These are phyloP conservation scores for Chloroceryle amazona DNA, from an alignment of 2,797 vertebrate genomes.

Conservation along the genomic window DNA sequence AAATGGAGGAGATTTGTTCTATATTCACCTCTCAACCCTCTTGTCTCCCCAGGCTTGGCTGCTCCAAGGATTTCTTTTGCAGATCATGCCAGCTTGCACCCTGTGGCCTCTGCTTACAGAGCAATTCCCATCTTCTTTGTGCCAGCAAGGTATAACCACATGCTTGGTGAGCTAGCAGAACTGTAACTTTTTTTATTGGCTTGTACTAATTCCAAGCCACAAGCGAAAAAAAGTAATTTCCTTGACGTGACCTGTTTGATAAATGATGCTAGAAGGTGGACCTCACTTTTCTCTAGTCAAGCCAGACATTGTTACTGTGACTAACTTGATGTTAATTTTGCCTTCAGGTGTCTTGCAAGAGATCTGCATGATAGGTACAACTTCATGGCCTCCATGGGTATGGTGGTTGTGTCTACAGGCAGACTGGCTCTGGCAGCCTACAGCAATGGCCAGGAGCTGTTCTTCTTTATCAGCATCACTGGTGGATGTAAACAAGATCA, in stretches of 20 bases:
- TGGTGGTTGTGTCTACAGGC: background rate
- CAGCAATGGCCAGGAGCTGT: background rate
- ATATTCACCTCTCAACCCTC: background rate
- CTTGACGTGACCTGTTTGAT: background rate
- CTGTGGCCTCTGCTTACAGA: background rate
- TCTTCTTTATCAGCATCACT: background rate
- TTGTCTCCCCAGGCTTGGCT: background rate
- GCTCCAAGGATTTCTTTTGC: background rate
- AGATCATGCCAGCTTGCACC: background rate
- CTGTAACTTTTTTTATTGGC: background rate
- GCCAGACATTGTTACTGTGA: background rate
- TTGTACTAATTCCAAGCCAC: slow-evolving; percentile 45
- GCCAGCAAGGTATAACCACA: slow-evolving; percentile 11
- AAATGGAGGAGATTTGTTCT: background rate
- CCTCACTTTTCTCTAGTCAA: background rate
- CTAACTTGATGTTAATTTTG: background rate
- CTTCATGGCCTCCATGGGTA: background rate
- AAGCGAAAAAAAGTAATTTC: slow-evolving; percentile 14
- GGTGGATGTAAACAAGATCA: background rate
- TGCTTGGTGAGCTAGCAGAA: slow-evolving; percentile 53
- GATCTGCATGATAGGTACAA: background rate
- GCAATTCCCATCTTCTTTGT: slow-evolving; percentile 27
- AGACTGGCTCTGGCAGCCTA: background rate
- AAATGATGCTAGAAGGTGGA: background rate
- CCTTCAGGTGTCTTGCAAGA: background rate